Evolutionary conservation across 2,888 invertebrate species (phyloP), one percentile per base, ranked within the genome.

Genomic region (Diabrotica balteata): DNA sequence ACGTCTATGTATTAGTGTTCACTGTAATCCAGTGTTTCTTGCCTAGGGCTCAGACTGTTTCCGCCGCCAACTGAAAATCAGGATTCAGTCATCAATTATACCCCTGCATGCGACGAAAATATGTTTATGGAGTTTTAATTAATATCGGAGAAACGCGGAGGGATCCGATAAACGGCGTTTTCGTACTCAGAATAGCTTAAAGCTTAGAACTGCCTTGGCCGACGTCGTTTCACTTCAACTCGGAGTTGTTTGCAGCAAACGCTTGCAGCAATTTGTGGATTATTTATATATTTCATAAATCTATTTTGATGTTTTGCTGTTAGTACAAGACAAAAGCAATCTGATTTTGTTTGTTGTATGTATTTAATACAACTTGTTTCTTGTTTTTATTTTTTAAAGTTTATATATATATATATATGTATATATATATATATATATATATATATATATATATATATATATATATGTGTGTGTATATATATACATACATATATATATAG

Each of bases 21-120:
- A 44, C 44, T 57, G 46, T 73, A 71, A 75, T 75, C 73, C 68
- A 66, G 55, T 64, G 59, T 66, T 68, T 70, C 63, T 62, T 44
- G 63, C 67, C 67, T 60, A 55, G 65, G 66, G 68, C 61, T 63
- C 64, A 70, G 58, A 59, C 66, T 58, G 62, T 65, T 63, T 63
- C 59, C 59, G 62, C 59, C 49, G 51, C 67, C 66, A 55, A 58
- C 61, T 66, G 63, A 63, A 71, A 72, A 72, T 72, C 70, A 69
- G 68, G 66, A 71, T 67, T 68, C 73, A 71, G 69, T 66, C 70
- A 76, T 74, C 74, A 75, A 75, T 76, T 73, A 76, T 72, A 72
- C 69, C 72, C 68, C 68, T 70, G 70, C 72, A 72, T 73, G 72
- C 73, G 73, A 72, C 72, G 73, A 70, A 76, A 76, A 74, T 76